These are phyloP conservation scores for Proterorhinus semilunaris DNA, from an alignment of 2,113 vertebrate species.

Conservation along the genomic window DNA sequence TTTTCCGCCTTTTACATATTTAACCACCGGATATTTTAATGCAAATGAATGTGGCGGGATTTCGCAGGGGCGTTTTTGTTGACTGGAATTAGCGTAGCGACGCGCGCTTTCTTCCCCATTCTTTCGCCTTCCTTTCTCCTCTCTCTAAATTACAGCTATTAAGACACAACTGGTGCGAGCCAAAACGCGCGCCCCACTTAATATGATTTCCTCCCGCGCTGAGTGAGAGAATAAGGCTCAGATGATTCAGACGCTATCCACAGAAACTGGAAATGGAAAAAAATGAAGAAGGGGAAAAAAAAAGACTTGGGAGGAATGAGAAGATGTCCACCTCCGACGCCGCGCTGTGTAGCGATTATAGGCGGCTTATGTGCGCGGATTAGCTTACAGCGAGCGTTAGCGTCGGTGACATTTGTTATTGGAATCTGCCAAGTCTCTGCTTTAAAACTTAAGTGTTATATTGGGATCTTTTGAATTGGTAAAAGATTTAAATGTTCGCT, in stretches of 20 bases:
- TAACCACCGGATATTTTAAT: constrained; percentile 74
- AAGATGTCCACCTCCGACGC: constrained; percentile 71
- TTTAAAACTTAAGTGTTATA: constrained; percentile 5
- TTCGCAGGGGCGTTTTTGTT: constrained; percentile 74
- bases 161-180: constrained; percentile 71
- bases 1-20: constrained; percentile 73
- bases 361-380: constrained; percentile 28
- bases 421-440: constrained; percentile 39
- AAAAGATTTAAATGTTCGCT: background rate
- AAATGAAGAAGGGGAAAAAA: background rate
- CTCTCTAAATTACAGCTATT: constrained; percentile 79
- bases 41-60: constrained; percentile 70
- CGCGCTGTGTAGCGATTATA: constrained; percentile 50
- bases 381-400: constrained; percentile 59
- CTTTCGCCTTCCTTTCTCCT: constrained; percentile 67
- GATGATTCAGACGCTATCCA: constrained; percentile 66
- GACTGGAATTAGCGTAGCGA: constrained; percentile 75
- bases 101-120: constrained; percentile 70
- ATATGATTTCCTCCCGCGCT: constrained; percentile 73
- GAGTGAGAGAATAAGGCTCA: constrained; percentile 66
- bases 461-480: background rate
- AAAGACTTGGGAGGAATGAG: constrained; percentile 43
- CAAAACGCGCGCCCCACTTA: constrained; percentile 74
- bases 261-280: constrained; percentile 33
- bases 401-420: constrained; percentile 57